phyloP scores from a whole-genome alignment of 2,797 vertebrate species.

The Hyperoplus immaculatus region DNA sequence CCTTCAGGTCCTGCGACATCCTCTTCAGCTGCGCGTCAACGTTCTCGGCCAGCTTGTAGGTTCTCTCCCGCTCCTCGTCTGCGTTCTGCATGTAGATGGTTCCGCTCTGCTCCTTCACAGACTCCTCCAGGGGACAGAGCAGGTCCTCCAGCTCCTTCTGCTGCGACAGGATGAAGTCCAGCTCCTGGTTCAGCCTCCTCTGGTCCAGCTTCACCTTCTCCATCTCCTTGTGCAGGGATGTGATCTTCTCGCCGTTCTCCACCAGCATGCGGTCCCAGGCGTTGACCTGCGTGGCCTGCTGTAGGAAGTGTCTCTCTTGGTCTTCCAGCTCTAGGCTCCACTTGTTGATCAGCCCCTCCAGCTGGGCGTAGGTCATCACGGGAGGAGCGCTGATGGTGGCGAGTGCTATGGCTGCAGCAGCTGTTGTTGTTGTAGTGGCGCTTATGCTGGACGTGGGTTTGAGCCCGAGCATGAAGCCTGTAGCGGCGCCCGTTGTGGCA shows the following conservation, averaged over 20 bases:
- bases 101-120: slow-evolving; percentile 95
- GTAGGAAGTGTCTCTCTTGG: slow-evolving; percentile 96
- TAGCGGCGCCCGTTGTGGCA: slow-evolving; percentile 39
- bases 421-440: slow-evolving; percentile 30
- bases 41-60: slow-evolving; percentile 94
- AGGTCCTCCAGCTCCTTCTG: slow-evolving; percentile 98
- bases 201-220: slow-evolving; percentile 99
- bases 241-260: slow-evolving; percentile 98
- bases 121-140: slow-evolving; percentile 93
- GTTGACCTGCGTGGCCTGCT: slow-evolving; percentile 97
- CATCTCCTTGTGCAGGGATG: slow-evolving; percentile 93
- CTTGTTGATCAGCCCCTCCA: slow-evolving; percentile 97
- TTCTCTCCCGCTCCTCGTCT: slow-evolving; percentile 95
- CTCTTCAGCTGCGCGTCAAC: slow-evolving; percentile 93
- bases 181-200: slow-evolving; percentile 95
- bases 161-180: slow-evolving; percentile 98
- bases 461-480: slow-evolving; percentile 78
- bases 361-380: slow-evolving; percentile 94
- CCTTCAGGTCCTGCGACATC: slow-evolving; percentile 95
- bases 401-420: slow-evolving; percentile 39
- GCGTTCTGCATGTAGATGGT: slow-evolving; percentile 98
- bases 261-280: slow-evolving; percentile 95
- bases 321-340: slow-evolving; percentile 98
- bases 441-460: slow-evolving; percentile 69
- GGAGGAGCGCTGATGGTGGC: slow-evolving; percentile 71